Evolutionary conservation across 2,113 vertebrate species (phyloP).

Genomic region (Galeopterus variegatus): DNA sequence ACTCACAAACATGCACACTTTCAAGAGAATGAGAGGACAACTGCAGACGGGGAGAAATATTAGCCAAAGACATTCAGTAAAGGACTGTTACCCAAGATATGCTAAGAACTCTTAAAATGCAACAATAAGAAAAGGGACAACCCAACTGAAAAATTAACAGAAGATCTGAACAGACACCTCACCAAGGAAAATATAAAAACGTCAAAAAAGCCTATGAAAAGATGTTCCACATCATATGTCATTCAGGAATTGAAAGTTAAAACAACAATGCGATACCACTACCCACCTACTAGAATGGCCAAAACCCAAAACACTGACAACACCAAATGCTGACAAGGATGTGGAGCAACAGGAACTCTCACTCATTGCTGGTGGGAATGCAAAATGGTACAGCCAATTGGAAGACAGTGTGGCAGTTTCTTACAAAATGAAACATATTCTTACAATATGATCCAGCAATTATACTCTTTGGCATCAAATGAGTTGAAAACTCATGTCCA

Average conservation of each 20-base stretch:
- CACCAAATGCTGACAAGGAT: too few species aligned
- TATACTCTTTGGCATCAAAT: not conserved
- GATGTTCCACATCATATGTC: too few species aligned
- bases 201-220: too few species aligned
- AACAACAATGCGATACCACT: not conserved
- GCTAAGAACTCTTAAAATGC: not conserved
- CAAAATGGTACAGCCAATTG: too few species aligned
- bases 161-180: too few species aligned
- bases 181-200: too few species aligned
- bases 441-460: not conserved
- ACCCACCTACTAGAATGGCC: not conserved
- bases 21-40: not conserved
- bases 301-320: not conserved
- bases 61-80: not conserved
- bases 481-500: not conserved
- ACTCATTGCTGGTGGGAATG: too few species aligned
- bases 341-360: too few species aligned
- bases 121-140: not conserved
- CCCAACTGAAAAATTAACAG: too few species aligned
- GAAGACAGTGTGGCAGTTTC: too few species aligned
- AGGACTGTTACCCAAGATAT: not conserved
- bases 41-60: not conserved
- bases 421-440: not conserved
- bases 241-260: not conserved
- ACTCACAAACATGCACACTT: not conserved